phyloP scores from a whole-genome alignment of 1,140 invertebrate species.

The Calycopis cecrops region DNA sequence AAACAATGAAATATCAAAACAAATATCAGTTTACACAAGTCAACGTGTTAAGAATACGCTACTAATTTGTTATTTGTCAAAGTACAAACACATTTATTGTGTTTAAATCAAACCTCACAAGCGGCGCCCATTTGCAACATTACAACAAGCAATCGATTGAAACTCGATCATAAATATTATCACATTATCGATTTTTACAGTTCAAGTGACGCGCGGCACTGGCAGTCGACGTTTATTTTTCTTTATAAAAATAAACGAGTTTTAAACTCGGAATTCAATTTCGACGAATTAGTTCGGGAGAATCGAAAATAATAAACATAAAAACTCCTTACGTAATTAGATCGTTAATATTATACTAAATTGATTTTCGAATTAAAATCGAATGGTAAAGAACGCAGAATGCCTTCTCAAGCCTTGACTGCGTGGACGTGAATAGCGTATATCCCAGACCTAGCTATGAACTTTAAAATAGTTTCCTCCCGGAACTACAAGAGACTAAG shows the following conservation, averaged over 20 bases:
- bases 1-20: not conserved
- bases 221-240: conserved; percentile 30
- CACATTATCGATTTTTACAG: conserved; percentile 51
- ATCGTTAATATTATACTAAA: too few species aligned
- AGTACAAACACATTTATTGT: conserved; percentile 8
- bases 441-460: too few species aligned
- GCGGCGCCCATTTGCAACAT: conserved; percentile 20
- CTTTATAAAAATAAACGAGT: conserved; percentile 34
- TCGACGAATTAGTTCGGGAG: conserved; percentile 9
- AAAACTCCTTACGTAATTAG: too few species aligned
- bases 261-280: conserved; percentile 23
- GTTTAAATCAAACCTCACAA: conserved; percentile 18
- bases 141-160: conserved; percentile 51
- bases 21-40: not conserved
- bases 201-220: conserved; percentile 33
- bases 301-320: not conserved
- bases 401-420: too few species aligned
- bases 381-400: too few species aligned
- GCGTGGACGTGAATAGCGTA: too few species aligned
- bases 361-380: too few species aligned
- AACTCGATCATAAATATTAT: conserved; percentile 57
- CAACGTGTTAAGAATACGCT: not conserved
- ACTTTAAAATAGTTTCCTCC: too few species aligned
- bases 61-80: conserved; percentile 7
- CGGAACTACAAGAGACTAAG: too few species aligned